Base-by-base conservation (phyloP, 2,888 invertebrate species). In the Trissonchulus latispiculum region DNA sequence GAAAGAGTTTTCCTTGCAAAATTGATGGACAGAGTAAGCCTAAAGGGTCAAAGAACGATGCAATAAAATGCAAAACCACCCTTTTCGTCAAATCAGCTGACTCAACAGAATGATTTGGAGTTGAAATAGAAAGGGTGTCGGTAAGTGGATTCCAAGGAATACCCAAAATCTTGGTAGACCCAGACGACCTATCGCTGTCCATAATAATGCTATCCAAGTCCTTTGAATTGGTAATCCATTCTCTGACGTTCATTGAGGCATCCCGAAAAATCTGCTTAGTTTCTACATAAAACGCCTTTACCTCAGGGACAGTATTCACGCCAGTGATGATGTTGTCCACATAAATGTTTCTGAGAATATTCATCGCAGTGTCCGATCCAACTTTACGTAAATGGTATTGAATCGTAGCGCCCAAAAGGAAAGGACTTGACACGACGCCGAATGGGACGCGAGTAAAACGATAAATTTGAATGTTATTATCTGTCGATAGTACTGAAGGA, bases 1-100 rank as follows among this genome's bases (percentile, higher is more conserved):
- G 15, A 79, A 80, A 36, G 2, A 77, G 74, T 68, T 79, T 80
- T 0, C 73, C 72, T 3, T 66, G 29, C 62, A 76, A 74, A 8
- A 35, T 75, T 33, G 75, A 73, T 29, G 75, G 75, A 0, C 36
- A 70, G 29, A 76, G 15, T 2, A 77, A 68, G 1, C 78, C 78
- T 28, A 77, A 35, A 23, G 77, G 76, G 68, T 80, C 76, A 64
- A 74, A 78, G 0, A 74, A 32, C 18, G 73, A 74, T 23, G 77
- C 71, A 59, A 79, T 72, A 32, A 70, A 18, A 31, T 75, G 72
- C 18, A 78, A 71, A 32, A 76, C 70, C 8, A 61, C 64, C 1
- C 75, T 64, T 67, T 77, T 76, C 18, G 77, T 75, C 48, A 48
- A 23, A 15, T 8, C 8, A 15, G 23, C 48, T 15, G 8, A 15